Evolutionary conservation across 2,113 vertebrate species (phyloP).

Genomic region (Anoplopoma fimbria): DNA sequence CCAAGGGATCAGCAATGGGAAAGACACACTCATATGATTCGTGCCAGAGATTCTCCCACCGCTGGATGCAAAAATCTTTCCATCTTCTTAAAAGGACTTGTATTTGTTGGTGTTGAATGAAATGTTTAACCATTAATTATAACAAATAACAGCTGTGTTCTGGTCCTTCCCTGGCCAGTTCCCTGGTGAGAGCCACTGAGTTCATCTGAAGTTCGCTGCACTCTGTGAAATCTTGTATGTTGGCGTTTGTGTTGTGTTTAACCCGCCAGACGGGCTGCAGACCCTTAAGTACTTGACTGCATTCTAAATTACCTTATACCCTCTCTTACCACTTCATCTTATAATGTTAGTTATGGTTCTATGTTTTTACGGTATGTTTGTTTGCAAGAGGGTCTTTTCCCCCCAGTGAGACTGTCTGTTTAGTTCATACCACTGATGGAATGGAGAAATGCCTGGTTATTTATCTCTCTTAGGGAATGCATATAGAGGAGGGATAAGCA

Average conservation of each 20-base stretch:
- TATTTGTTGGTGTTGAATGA: neutral
- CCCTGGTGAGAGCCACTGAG: conserved; percentile 30
- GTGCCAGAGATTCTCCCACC: neutral
- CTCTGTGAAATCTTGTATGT: conserved; percentile 57
- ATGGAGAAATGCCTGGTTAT: conserved; percentile 44
- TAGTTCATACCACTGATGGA: conserved; percentile 41
- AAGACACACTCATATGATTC: neutral
- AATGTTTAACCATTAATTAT: neutral
- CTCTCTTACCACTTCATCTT: conserved; percentile 17
- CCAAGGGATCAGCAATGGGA: neutral
- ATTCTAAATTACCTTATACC: conserved; percentile 53
- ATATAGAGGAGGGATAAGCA: conserved; percentile 13
- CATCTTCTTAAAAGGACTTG: neutral
- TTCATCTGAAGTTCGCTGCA: conserved; percentile 61
- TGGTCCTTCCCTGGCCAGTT: conserved; percentile 5
- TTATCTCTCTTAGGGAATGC: conserved; percentile 25
- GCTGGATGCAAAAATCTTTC: neutral
- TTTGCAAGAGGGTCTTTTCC: conserved; percentile 30
- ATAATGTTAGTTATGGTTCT: conserved; percentile 40
- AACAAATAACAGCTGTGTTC: conserved; percentile 21
- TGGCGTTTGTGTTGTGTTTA: conserved; percentile 50
- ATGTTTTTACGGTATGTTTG: conserved; percentile 24
- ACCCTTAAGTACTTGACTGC: conserved; percentile 54
- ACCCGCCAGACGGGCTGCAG: conserved; percentile 39
- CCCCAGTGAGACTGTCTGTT: conserved; percentile 37